Conservation (phyloP, 2,113 vertebrate genomes). For the Amphilophus citrinellus region DNA sequence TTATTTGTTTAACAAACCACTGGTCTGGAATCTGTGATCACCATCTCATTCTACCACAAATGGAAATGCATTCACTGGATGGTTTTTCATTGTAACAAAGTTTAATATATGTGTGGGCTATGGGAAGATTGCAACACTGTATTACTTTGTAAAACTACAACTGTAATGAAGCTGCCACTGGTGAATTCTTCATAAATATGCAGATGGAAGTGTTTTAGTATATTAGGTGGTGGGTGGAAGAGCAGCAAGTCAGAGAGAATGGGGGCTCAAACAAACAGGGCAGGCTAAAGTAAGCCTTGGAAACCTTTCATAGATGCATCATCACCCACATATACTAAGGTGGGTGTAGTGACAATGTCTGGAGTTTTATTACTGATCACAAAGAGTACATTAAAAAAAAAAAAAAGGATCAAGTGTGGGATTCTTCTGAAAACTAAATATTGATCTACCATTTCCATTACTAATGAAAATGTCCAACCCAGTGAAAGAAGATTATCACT, state of each 20-base stretch:
- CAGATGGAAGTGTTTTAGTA: slow-evolving; percentile 34
- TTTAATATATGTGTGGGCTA: neutral
- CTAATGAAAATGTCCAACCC: neutral
- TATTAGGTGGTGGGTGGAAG: slow-evolving; percentile 41
- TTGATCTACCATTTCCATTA: neutral
- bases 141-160: slow-evolving; percentile 18
- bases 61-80: slow-evolving; percentile 15
- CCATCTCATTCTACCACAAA: slow-evolving; percentile 47
- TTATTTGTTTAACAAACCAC: neutral
- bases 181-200: slow-evolving; percentile 52
- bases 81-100: slow-evolving; percentile 4
- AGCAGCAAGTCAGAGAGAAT: slow-evolving; percentile 37
- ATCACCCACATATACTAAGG: slow-evolving; percentile 31
- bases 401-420: neutral
- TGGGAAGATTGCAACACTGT: neutral
- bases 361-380: slow-evolving; percentile 5
- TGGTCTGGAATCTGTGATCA: slow-evolving; percentile 42
- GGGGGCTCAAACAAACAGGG: slow-evolving; percentile 41
- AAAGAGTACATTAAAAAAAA: slow-evolving; percentile 1
- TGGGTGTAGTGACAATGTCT: slow-evolving; percentile 23
- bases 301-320: slow-evolving; percentile 33
- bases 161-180: slow-evolving; percentile 20
- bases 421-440: neutral
- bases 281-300: slow-evolving; percentile 32
- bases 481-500: neutral